These are phyloP conservation scores for Chalcis sispes DNA, from an alignment of 2,888 invertebrate genomes.

Conservation along the genomic window DNA sequence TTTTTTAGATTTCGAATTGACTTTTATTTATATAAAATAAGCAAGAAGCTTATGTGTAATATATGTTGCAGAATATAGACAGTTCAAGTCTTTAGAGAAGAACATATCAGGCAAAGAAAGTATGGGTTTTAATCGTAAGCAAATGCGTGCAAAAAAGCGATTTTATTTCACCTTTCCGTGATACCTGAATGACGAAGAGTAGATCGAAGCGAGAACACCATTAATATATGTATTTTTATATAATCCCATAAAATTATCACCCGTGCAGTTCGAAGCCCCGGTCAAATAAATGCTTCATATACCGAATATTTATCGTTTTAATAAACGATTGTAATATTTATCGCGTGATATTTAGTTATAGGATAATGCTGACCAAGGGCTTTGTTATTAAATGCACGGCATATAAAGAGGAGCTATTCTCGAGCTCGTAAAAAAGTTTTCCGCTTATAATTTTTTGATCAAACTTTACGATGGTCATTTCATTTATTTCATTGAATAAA, in stretches of 20 bases:
- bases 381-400: not conserved
- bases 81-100: too few relatives aligned
- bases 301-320: too few relatives aligned
- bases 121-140: conserved; percentile 60
- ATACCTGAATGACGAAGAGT: conserved; percentile 70
- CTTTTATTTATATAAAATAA: too few relatives aligned
- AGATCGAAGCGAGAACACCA: conserved; percentile 70
- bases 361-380: not conserved
- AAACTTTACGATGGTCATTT: too few relatives aligned
- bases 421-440: not conserved
- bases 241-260: not conserved
- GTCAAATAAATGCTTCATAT: not conserved
- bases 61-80: too few relatives aligned
- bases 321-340: too few relatives aligned
- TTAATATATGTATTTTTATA: conserved; percentile 64
- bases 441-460: too few relatives aligned
- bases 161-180: conserved; percentile 73
- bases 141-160: conserved; percentile 71
- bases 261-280: conserved; percentile 6
- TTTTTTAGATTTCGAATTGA: too few relatives aligned
- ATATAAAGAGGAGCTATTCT: conserved; percentile 4
- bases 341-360: too few relatives aligned
- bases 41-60: too few relatives aligned
- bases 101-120: conserved; percentile 9
- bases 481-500: too few relatives aligned